phyloP scores from a whole-genome alignment of 2,797 vertebrate species.

The Austrolebias charrua region DNA sequence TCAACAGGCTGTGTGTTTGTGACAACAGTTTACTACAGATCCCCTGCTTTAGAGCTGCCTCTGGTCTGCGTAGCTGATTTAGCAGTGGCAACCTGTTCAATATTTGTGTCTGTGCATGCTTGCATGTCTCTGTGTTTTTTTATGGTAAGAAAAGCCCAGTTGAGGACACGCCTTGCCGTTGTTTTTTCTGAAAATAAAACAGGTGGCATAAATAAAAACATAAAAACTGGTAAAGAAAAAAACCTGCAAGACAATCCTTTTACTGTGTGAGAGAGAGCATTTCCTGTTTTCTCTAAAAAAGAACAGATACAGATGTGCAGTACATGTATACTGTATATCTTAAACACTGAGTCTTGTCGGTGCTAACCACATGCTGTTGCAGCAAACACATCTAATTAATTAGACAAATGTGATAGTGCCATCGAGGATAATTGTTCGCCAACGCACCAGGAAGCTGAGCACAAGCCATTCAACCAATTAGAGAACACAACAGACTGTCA shows the following conservation, averaged over 20 bases:
- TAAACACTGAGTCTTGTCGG: conserved; percentile 35
- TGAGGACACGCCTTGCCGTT: too few species aligned
- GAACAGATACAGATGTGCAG: conserved; percentile 33
- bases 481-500: conserved; percentile 54
- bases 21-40: too few species aligned
- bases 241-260: conserved; percentile 24
- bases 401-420: conserved; percentile 80
- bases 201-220: conserved; percentile 24
- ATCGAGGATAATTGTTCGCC: conserved; percentile 83
- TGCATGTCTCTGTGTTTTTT: too few species aligned
- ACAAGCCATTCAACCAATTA: conserved; percentile 57
- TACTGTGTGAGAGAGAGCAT: conserved; percentile 9
- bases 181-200: conserved; percentile 22
- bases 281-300: conserved; percentile 13
- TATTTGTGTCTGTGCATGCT: too few species aligned
- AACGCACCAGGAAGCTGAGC: conserved; percentile 68
- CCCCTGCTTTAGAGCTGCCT: too few species aligned
- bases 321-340: too few species aligned
- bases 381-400: conserved; percentile 80
- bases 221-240: conserved; percentile 15
- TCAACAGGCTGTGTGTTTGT: too few species aligned
- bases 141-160: too few species aligned
- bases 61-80: too few species aligned
- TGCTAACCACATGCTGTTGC: conserved; percentile 69
- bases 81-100: too few species aligned